Evolutionary conservation across 1,140 invertebrate species (phyloP), one percentile per base, ranked within the genome.

Genomic region (Bombus haemorrhoidalis): DNA sequence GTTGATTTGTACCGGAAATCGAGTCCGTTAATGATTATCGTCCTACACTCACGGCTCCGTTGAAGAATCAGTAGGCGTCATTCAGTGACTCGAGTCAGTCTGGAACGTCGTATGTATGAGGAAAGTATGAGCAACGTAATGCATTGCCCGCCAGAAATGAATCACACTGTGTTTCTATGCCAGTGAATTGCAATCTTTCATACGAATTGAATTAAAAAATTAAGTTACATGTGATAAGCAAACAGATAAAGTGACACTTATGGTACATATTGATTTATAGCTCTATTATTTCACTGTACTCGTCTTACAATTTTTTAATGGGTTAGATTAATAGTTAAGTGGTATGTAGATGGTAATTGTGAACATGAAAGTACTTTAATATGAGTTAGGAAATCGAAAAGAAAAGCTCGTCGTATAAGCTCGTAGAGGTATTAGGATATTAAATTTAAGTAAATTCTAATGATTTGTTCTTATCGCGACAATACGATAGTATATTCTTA

Each of bases 1-100:
- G 66, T 22, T 34, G n/a, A 89, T 79, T 62, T 81, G 83, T 80
- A 90, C 86, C 87, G 90, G 89, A 91, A 91, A 73, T 89, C 62
- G 78, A 47, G 41, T 69, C 77, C 80, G 82, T 86, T 83, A 81
- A 91, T 59, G 69, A 91, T 75, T 59, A 53, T 75, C 81, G 41
- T 41, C 89, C 89, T 75, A 89, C 89, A 76, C 71, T 62, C 32
- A 22, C 43, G 71, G 78, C 76, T 87, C 37, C 76, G 80, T 90
- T 72, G 37, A 81, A 72, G 53, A 37, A 34, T 64, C 62, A 34
- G 87, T 90, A 75, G 89, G 89, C 87, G 89, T 90, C 89, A 90
- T 89, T 90, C 85, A 90, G 72, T 39, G 39, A n/a, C 39, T 68
- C 53, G 34, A 64, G 75, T 68, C 53, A 39, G 37, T 68, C 53